Percentiles rank a stretch among this genome's conserved stretches.
Conservation (phyloP, 2,797 vertebrate genomes). For the Crocodylus rhombifer region DNA sequence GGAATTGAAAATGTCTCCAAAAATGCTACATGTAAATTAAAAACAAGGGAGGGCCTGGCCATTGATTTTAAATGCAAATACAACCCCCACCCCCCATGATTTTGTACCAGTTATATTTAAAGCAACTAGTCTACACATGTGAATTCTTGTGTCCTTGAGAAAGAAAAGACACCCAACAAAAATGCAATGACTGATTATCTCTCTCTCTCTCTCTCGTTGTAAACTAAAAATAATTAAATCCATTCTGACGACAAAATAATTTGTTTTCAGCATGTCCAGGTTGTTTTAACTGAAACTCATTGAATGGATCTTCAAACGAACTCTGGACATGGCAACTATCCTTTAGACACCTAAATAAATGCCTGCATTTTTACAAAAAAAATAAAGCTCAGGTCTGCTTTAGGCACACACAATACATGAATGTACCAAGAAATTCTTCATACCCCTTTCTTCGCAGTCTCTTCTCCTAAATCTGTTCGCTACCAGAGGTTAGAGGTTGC, state of each 20-base stretch:
- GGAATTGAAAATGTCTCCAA: constrained; percentile 70
- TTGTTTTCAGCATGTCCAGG: background rate
- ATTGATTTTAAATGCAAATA: constrained; percentile 56
- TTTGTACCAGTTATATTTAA: background rate
- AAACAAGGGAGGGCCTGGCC: constrained; percentile 30
- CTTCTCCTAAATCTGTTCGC: background rate
- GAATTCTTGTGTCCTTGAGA: background rate
- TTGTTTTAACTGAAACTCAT: background rate
- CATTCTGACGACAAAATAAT: background rate
- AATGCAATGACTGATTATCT: background rate
- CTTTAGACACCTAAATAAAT: background rate
- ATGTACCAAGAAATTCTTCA: background rate
- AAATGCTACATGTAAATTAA: constrained; percentile 43
- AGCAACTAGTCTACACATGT: constrained; percentile 2
- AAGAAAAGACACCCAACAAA: background rate
- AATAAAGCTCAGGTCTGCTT: background rate
- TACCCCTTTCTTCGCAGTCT: background rate
- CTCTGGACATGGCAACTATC: background rate
- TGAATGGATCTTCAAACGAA: background rate
- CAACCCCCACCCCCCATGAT: background rate
- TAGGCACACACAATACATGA: background rate
- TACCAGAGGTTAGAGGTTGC: background rate
- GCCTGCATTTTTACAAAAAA: background rate
- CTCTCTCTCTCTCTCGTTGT: too few species aligned
- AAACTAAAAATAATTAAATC: background rate